Evolutionary conservation across 2,888 invertebrate species (phyloP).

Genomic region (Eristalis intricaria): DNA sequence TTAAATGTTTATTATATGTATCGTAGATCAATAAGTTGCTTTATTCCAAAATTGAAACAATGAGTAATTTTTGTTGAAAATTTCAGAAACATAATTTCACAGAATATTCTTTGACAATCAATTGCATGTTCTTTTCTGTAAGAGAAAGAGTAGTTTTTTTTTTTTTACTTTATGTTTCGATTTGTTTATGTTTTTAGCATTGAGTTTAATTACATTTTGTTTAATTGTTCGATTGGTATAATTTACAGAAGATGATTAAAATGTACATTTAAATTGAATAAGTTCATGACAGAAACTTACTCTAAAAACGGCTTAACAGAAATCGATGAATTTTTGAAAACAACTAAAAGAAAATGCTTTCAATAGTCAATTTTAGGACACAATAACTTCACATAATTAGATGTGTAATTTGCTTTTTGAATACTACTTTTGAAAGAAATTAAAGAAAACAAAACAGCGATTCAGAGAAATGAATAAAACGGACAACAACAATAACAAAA

Average conservation of each 20-base stretch:
- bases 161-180: neutral
- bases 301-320: slow-evolving; percentile 76
- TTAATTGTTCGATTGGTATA: slow-evolving; percentile 68
- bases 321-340: slow-evolving; percentile 77
- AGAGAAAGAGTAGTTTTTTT: neutral
- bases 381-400: slow-evolving; percentile 44
- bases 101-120: slow-evolving; percentile 14
- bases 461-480: slow-evolving; percentile 20
- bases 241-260: slow-evolving; percentile 78
- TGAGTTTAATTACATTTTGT: slow-evolving; percentile 20
- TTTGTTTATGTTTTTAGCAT: slow-evolving; percentile 29
- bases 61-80: slow-evolving; percentile 12
- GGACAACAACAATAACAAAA: slow-evolving; percentile 56
- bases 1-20: slow-evolving; percentile 22
- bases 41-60: slow-evolving; percentile 11
- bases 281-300: slow-evolving; percentile 37
- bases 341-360: slow-evolving; percentile 45
- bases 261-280: slow-evolving; percentile 48
- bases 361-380: slow-evolving; percentile 56
- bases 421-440: slow-evolving; percentile 55
- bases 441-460: slow-evolving; percentile 41
- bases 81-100: slow-evolving; percentile 4
- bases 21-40: slow-evolving; percentile 54
- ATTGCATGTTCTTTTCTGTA: slow-evolving; percentile 43
- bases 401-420: slow-evolving; percentile 57